Evolutionary conservation across 2,888 invertebrate genomes (phyloP), one percentile per base, ranked within the genome.

Genomic region (Trichacis sp.): DNA sequence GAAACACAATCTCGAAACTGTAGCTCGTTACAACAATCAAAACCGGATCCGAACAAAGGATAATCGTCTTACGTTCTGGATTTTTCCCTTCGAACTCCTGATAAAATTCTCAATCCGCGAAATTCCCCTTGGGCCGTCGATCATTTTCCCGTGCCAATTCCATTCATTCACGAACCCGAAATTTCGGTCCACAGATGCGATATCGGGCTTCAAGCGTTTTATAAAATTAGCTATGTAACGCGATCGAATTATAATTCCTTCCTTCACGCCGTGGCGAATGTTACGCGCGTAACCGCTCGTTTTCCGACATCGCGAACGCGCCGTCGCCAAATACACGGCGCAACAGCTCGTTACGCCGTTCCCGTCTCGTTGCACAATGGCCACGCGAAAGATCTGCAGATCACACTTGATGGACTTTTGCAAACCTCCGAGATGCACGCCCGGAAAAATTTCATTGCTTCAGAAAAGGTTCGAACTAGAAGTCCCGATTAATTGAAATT

Each of bases 221-320:
- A 33, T 38, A 38, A 54, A 61, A 53, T 61, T 65, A 65, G 57
- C 57, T 50, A 61, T 58, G 61, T 55, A 66, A 58, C 17, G 58
- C 58, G 61, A 66, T 66, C 55, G 46, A 51, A 66, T 59, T 54
- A 53, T 62, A 66, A 66, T 62, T 45, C 17, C 45, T 19, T 17
- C 17, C 40, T 24, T 62, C 50, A 17, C 29, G 52, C 33, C 15
- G 43, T 11, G 9, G 19, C 9, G 18, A 40, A 40, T 11, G 36
- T 17, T 43, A 18, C 46, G 40, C 47, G 36, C 52, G 55, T 55
- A 50, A 58, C 54, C 45, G 15, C 36, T 14, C 33, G 18, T 46
- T 46, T 46, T 46, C 46, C 46, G 43, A 43, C 14, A 43, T 1
- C 43, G 43, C 40, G 6, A 15, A 40, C 14, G 40, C 18, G 33